Evolutionary conservation across 2,888 invertebrate genomes (phyloP).

Genomic region (Mycalesis mineus): DNA sequence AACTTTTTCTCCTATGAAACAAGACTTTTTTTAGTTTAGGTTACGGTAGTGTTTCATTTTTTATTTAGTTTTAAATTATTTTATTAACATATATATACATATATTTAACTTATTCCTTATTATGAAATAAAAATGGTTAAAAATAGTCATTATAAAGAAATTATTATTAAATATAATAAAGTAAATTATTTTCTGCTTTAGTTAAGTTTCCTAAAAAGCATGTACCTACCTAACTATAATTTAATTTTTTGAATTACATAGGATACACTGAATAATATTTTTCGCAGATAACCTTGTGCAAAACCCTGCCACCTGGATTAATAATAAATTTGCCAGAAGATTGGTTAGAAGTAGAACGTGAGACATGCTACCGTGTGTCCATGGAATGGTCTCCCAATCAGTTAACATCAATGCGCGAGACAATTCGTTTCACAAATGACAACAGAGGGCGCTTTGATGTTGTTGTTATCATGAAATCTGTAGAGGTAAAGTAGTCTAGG

Average conservation of each 20-base stretch:
- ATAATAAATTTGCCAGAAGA: slow-evolving; percentile 77
- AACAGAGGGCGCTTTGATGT: slow-evolving; percentile 82
- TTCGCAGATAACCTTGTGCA: slow-evolving; percentile 56
- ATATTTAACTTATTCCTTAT: no score
- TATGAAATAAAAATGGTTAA: no score
- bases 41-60: no score
- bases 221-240: no score
- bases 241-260: background rate
- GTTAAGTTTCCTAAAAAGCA: no score
- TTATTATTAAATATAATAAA: no score
- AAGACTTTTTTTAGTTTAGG: no score
- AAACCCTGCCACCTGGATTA: slow-evolving; percentile 75
- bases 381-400: slow-evolving; percentile 82
- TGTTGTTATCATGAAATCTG: slow-evolving; percentile 80
- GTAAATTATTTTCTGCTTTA: no score
- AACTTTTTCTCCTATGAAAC: no score
- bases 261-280: background rate
- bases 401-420: slow-evolving; percentile 79
- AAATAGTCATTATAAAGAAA: no score
- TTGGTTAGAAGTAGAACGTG: slow-evolving; percentile 73
- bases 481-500: slow-evolving; percentile 49
- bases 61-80: no score
- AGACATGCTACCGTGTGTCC: slow-evolving; percentile 74
- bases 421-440: slow-evolving; percentile 80
- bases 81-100: no score